Base-by-base conservation (phyloP, 2,113 vertebrate genomes). In the Pica pica region DNA sequence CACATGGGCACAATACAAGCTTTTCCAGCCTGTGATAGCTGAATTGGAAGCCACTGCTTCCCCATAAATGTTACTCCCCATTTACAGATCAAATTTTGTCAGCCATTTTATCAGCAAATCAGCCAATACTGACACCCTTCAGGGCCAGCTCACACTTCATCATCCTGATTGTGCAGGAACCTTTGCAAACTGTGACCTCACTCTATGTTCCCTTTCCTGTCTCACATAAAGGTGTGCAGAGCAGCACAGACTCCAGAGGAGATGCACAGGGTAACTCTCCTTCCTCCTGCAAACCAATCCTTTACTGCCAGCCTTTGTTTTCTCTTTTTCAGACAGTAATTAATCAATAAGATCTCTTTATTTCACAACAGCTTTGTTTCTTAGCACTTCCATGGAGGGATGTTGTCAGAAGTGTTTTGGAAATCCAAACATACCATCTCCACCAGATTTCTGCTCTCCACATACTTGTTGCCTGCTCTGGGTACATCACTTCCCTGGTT, bases 141-240 rank as follows among this genome's bases (percentile, higher is more conserved):
- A 44, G 35, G n/a, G 65, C 27, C 78, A 90, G 35, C 35, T 57
- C 46, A 31, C 12, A 20, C 19, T 61, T 77, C 24, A n/a, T 30
- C 30, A 28, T 8, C 78, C 68, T n/a, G 41, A 65, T 49, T 13
- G 33, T 7, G 19, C 37, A 91, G 56, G n/a, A 67, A 7, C 52
- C 57, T 31, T 9, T 4, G n/a, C 19, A 27, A 84, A 64, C 50
- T 9, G 24, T 33, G 4, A 24, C 33, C n/a, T 55, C 0, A 0
- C 37, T 53, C 81, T n/a, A 1, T 31, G 18, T 23, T 47, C 69
- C 39, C 42, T 10, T 42, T 39, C 21, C 69, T 23, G 20, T 13
- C n/a, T 49, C 78, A 53, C 13, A 30, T 5, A 7, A 3, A 44
- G 44, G 24, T 22, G 30, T n/a, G 16, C 63, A 68, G 33, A 89